Base-by-base conservation (phyloP, 2,888 invertebrate genomes). In the Caenorhabditis angaria region DNA sequence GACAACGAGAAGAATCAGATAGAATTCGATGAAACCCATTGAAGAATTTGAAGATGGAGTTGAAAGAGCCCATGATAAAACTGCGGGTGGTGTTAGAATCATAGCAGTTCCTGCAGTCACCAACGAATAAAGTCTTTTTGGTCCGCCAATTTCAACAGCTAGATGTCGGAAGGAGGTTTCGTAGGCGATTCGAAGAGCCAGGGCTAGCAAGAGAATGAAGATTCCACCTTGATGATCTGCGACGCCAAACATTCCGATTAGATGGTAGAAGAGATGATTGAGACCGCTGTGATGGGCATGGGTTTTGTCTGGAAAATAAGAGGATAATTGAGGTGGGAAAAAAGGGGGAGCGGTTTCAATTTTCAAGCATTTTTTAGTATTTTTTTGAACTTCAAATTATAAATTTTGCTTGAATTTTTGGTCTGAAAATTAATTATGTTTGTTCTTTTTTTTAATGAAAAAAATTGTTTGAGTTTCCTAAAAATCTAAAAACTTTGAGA, bases 191-290 rank as follows among this genome's bases (percentile, higher is more conserved):
- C 89, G 87, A 20, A 89, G 81, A 74, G 89, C 87, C 20, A 90
- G 80, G 0, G 89, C 88, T 2, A 89, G 57, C 53, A 89, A 84
- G 56, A 90, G 81, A 55, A 90, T 80, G 28, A 90, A 83, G n/a
- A 90, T 89, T 20, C 90, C 90, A 28, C 89, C 90, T 88, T 90
- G 90, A 82, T 90, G 90, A 81, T 90, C 90, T 10, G 90, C 89
- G 75, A 90, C 88, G 22, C 90, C 90, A 58, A 90, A 88, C 82
- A 89, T 87, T 51, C 64, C 88, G 27, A 89, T 86, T 12, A 89
- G 76, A 85, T 90, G 90, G 64, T 89, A 89, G 80, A 90, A 89
- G 6, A 89, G 70, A 78, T 90, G 89, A 35, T 89, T 88, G 48
- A 90, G 83, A 28, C 90, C 88, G 56, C 87, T 88, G 68, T 88